These are phyloP conservation scores for Leptarthrus brevirostris DNA, from an alignment of 2,888 invertebrate genomes.

Conservation along the genomic window DNA sequence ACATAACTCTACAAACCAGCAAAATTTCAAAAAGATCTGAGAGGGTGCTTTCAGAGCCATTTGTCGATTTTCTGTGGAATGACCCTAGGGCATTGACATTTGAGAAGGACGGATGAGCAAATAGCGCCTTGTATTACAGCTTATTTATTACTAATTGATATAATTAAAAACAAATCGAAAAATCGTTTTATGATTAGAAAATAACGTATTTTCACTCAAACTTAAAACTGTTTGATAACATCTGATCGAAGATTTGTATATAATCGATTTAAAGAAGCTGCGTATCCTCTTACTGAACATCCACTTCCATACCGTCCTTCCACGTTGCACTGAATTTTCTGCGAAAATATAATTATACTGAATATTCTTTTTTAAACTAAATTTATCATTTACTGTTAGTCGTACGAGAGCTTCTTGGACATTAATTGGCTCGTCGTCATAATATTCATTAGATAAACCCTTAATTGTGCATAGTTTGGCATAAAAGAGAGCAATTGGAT, in stretches of 20 bases:
- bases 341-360: background rate
- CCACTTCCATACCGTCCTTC: background rate
- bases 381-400: background rate
- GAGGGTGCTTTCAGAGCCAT: too few relatives aligned
- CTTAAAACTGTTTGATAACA: background rate
- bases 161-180: too few relatives aligned
- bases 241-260: background rate
- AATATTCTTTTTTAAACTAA: background rate
- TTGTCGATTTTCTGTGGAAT: too few relatives aligned
- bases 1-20: too few relatives aligned
- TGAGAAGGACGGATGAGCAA: too few relatives aligned
- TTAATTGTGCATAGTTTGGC: constrained; percentile 32
- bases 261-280: background rate
- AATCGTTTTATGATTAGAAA: too few relatives aligned
- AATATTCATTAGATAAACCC: constrained; percentile 25
- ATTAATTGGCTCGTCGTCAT: constrained; percentile 12
- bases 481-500: constrained; percentile 50
- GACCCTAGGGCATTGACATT: too few relatives aligned
- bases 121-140: too few relatives aligned
- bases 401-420: background rate
- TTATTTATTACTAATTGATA: too few relatives aligned
- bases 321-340: constrained; percentile 32
- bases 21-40: too few relatives aligned
- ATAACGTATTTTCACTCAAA: too few relatives aligned
- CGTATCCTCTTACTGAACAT: background rate